Evolutionary conservation across 1,140 invertebrate species (phyloP), one percentile per base, ranked within the genome.

Genomic region (Scaptomyza graminum): DNA sequence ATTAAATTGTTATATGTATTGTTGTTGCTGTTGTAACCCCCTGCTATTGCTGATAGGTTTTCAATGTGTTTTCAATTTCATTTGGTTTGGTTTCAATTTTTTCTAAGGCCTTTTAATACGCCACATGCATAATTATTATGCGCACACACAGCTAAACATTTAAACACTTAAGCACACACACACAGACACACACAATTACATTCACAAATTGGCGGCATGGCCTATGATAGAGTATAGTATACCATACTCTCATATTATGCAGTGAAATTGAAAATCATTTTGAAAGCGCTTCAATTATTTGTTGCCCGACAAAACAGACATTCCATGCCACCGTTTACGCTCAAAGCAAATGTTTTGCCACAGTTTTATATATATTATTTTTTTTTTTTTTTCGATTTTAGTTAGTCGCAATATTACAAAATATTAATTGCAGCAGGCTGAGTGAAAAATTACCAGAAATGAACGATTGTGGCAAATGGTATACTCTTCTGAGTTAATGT

Each of bases 261-360:
- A 81, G 82, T 87, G 83, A 87, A 87, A 87, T 87, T 87, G 82
- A 82, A 87, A 85, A 82, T 87, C 63, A 69, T 82, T 88, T 87
- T 87, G 82, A 87, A 87, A 87, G 82, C 77, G 83, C 63, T 85
- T 64, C 67, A 87, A 72, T 82, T 87, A 82, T 82, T 87, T 67
- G 61, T 47, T 72, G 63, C 74, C 71, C 65, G 55, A 68, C 68
- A 67, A 70, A 75, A 62, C 62, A 52, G 47, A 69, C 83, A 87
- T 87, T 88, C 82, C 82, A 67, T 49, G 67, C 54, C 74, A 71
- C 82, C 78, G 63, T 82, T 85, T 82, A 82, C 62, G 63, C 49
- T 66, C 39, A n/a, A 72, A 78, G 78, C 82, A 65, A 81, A 81
- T 75, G 74, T 72, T 78, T 87, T 78, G 78, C 80, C 75, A 70